Conservation (phyloP, 2,888 invertebrate species). For the Frankliniella fusca region DNA sequence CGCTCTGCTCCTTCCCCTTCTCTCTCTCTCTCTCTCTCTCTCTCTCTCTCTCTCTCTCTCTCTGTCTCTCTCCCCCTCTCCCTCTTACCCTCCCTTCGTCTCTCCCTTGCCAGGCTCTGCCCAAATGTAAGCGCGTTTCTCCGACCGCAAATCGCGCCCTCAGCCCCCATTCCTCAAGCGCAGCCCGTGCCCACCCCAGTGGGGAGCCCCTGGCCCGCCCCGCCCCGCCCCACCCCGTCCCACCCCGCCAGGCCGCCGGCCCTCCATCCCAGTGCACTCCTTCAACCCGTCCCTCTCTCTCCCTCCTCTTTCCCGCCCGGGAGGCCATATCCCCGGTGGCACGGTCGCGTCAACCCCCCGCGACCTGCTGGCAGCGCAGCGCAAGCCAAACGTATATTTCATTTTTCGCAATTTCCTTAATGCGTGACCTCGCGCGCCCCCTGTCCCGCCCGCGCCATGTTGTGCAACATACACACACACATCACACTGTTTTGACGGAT, state of each 20-base stretch:
- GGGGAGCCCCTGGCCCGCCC: background rate
- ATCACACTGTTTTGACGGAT: background rate
- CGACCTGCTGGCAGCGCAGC: background rate
- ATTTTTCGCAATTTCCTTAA: slow-evolving; percentile 25
- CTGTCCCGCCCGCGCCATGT: background rate
- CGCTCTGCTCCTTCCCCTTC: no score
- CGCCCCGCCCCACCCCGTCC: background rate
- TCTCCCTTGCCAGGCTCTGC: background rate
- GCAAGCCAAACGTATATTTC: slow-evolving; percentile 5
- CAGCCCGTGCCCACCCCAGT: background rate
- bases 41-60: background rate
- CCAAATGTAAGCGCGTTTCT: slow-evolving; percentile 16
- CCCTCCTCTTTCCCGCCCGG: background rate
- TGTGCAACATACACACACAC: background rate
- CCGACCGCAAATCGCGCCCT: slow-evolving; percentile 19
- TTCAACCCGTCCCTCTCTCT: background rate
- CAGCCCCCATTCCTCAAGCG: slow-evolving; percentile 5
- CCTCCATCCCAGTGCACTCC: background rate
- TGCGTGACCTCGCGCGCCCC: background rate
- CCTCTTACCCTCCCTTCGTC: background rate
- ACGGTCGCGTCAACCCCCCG: background rate
- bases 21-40: no score
- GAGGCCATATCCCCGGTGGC: background rate
- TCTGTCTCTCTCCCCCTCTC: no score
- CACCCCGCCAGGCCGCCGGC: background rate